Conservation (phyloP, 2,113 vertebrate genomes). For the Cyrtonyx montezumae region DNA sequence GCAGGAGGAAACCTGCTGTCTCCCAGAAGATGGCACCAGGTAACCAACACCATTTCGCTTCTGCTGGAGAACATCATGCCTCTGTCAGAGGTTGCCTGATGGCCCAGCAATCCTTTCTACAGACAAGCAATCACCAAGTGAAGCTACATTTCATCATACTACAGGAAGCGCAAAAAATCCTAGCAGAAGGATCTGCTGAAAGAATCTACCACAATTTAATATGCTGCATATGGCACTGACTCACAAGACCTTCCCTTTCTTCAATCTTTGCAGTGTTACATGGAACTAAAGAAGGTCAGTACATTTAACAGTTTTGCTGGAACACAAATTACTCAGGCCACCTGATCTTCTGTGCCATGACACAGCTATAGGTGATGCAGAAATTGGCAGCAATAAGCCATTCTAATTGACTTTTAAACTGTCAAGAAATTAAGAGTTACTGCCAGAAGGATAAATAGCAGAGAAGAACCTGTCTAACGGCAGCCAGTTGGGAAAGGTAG, state of each 20-base stretch:
- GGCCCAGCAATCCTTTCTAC: background rate
- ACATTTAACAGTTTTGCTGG: background rate
- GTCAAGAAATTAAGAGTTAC: accelerated
- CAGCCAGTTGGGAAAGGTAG: background rate
- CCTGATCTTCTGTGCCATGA: background rate
- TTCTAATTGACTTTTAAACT: background rate
- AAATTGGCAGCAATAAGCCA: background rate
- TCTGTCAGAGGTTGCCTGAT: background rate
- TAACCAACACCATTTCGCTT: background rate
- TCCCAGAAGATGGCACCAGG: background rate
- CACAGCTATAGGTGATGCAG: background rate
- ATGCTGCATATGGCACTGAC: background rate
- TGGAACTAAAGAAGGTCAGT: background rate
- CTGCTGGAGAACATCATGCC: background rate
- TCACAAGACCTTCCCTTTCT: background rate
- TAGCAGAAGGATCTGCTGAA: background rate
- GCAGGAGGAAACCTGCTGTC: background rate
- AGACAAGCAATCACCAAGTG: background rate
- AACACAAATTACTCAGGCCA: background rate
- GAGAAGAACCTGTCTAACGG: background rate
- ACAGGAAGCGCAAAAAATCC: background rate
- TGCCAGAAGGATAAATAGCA: background rate
- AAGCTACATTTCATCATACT: background rate
- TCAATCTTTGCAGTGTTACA: accelerated
- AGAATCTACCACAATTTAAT: background rate